Percentiles rank a stretch among this genome's conserved stretches.
Evolutionary conservation across 2,113 vertebrate genomes (phyloP).

Genomic region (Circaetus cinerascens): DNA sequence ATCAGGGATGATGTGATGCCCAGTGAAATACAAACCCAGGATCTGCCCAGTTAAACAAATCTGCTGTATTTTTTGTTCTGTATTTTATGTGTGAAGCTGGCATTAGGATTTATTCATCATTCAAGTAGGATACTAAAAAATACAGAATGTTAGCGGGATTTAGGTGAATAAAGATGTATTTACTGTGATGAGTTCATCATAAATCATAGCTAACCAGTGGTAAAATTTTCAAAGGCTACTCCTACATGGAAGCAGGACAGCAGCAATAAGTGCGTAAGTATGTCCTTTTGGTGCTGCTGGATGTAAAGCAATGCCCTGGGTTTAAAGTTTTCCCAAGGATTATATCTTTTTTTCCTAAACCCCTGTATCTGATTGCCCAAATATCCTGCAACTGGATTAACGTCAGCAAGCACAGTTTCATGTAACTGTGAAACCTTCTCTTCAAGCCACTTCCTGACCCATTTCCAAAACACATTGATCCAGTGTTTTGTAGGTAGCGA

Average conservation of each 20-base stretch:
- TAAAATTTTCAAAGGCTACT: background rate
- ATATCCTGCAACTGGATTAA: background rate
- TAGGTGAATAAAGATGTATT: constrained; percentile 7
- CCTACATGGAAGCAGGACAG: background rate
- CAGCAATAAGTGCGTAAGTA: background rate
- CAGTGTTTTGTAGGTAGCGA: background rate
- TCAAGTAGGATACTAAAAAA: background rate
- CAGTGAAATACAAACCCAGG: constrained; percentile 11
- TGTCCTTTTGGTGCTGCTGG: background rate
- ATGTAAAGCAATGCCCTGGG: background rate
- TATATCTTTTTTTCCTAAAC: background rate
- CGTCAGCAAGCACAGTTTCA: background rate
- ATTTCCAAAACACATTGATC: background rate
- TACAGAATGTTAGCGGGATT: background rate
- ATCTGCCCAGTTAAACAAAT: background rate
- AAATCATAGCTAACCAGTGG: background rate
- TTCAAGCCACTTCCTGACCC: background rate
- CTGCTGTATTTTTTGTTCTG: constrained; percentile 2
- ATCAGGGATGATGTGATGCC: background rate
- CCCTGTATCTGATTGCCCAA: background rate
- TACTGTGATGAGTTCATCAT: background rate
- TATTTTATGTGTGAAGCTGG: background rate
- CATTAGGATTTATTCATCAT: background rate
- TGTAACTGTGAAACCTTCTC: background rate
- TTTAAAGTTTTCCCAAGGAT: background rate